Conservation (phyloP, 2,113 vertebrate species). For the Channa maculata region DNA sequence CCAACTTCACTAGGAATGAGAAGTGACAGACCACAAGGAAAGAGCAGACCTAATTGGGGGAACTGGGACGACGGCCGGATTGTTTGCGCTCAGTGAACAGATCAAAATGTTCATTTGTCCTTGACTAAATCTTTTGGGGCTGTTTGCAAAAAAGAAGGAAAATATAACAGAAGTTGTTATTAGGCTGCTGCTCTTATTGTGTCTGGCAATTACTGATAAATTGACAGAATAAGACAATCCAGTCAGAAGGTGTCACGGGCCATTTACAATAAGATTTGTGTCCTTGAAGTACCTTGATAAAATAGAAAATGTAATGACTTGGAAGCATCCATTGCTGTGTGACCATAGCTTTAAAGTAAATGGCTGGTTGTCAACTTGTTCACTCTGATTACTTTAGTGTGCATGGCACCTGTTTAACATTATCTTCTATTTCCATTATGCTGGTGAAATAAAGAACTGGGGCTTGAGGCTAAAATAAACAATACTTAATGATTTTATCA, state of each 20-base stretch:
- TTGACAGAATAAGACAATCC: slow-evolving; percentile 23
- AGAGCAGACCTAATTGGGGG: slow-evolving; percentile 46
- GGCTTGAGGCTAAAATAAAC: neutral
- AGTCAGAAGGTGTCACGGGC: slow-evolving; percentile 4
- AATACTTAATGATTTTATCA: too few species aligned
- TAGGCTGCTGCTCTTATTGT: slow-evolving; percentile 9
- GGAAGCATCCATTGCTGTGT: slow-evolving; percentile 48
- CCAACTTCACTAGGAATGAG: slow-evolving; percentile 48
- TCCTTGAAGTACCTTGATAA: slow-evolving; percentile 46
- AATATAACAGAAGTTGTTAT: slow-evolving; percentile 9
- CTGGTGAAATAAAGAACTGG: slow-evolving; percentile 22
- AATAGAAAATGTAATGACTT: slow-evolving; percentile 49
- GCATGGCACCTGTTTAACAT: slow-evolving; percentile 48
- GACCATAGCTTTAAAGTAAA: slow-evolving; percentile 42
- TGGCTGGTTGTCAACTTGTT: slow-evolving; percentile 45
- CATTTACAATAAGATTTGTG: slow-evolving; percentile 25
- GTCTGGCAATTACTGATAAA: slow-evolving; percentile 33
- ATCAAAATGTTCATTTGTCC: slow-evolving; percentile 40
- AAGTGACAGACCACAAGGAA: slow-evolving; percentile 55
- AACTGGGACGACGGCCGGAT: slow-evolving; percentile 13
- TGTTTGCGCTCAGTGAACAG: slow-evolving; percentile 35
- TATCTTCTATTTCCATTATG: slow-evolving; percentile 42
- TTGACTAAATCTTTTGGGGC: slow-evolving; percentile 28
- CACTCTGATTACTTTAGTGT: slow-evolving; percentile 29
- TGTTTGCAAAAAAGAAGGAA: slow-evolving; percentile 5